Conservation (phyloP, 2,113 vertebrate species). For the Sinocyclocheilus anophthalmus region DNA sequence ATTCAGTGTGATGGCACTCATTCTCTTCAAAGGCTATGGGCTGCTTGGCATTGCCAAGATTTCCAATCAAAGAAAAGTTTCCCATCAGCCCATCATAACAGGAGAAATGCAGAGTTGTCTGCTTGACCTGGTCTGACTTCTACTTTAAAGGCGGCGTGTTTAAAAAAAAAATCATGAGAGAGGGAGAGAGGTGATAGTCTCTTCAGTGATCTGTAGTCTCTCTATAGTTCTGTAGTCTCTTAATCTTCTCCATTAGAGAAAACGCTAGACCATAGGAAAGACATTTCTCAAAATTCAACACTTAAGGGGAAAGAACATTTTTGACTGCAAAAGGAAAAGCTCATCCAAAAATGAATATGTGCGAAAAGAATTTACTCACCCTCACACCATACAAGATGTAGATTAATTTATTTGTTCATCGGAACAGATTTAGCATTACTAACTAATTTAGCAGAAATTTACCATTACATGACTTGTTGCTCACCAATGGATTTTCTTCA, state of each 20-base stretch:
- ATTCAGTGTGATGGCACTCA: slow-evolving; percentile 9
- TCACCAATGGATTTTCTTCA: too few species aligned
- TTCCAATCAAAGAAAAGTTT: slow-evolving; percentile 24
- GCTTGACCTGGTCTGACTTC: slow-evolving; percentile 23
- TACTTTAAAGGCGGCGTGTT: not conserved
- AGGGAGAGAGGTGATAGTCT: not conserved
- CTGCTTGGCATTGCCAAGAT: slow-evolving; percentile 57
- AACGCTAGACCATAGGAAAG: slow-evolving; percentile 24
- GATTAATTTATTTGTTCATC: too few species aligned
- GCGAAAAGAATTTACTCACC: too few species aligned
- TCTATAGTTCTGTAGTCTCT: not conserved
- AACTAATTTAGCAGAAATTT: too few species aligned
- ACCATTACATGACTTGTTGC: too few species aligned
- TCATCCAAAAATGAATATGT: too few species aligned
- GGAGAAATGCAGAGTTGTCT: slow-evolving; percentile 1
- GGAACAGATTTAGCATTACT: too few species aligned
- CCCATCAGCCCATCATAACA: slow-evolving; percentile 26
- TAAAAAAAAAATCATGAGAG: not conserved
- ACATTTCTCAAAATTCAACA: not conserved
- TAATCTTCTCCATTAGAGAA: slow-evolving; percentile 2
- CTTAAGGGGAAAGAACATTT: not conserved
- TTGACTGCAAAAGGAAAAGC: too few species aligned
- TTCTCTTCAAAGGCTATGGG: slow-evolving; percentile 27
- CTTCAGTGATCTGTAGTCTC: not conserved
- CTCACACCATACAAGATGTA: too few species aligned